phyloP scores from a whole-genome alignment of 2,888 invertebrate genomes.

The Apocheima hispidaria region DNA sequence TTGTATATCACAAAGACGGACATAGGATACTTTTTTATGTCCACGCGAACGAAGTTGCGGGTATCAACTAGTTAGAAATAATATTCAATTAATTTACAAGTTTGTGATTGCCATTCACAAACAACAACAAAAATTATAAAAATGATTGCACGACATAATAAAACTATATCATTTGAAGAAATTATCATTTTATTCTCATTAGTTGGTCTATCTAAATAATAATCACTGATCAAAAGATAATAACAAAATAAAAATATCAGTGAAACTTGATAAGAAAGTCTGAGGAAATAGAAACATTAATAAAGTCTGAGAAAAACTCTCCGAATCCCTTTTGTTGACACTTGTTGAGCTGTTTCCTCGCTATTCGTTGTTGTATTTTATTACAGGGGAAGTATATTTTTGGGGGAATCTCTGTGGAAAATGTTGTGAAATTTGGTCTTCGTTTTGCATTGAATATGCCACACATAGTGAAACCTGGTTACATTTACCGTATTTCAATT shows the following conservation, averaged over 20 bases:
- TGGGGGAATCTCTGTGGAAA: slow-evolving; percentile 28
- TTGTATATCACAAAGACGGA: too few species aligned
- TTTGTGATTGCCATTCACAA: too few species aligned
- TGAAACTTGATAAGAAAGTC: slow-evolving; percentile 46
- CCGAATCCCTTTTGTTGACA: slow-evolving; percentile 59
- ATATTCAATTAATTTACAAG: too few species aligned
- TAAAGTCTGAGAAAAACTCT: slow-evolving; percentile 57
- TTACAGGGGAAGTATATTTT: slow-evolving; percentile 26
- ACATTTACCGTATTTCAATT: background rate
- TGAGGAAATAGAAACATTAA: slow-evolving; percentile 56
- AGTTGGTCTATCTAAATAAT: slow-evolving; percentile 26
- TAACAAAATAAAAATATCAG: slow-evolving; percentile 44
- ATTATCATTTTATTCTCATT: slow-evolving; percentile 27
- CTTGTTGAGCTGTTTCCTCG: slow-evolving; percentile 67
- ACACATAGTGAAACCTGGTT: background rate
- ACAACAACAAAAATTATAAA: too few species aligned
- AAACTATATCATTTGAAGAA: too few species aligned
- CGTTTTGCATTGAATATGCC: slow-evolving; percentile 8
- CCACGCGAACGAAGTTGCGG: too few species aligned
- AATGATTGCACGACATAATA: too few species aligned
- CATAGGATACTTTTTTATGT: too few species aligned
- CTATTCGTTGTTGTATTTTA: slow-evolving; percentile 50
- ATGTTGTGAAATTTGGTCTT: slow-evolving; percentile 9
- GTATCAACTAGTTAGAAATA: too few species aligned
- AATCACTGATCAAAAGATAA: too few species aligned